These are phyloP conservation scores for Bucorvus abyssinicus DNA, from an alignment of 2,797 vertebrate species.

Conservation along the genomic window DNA sequence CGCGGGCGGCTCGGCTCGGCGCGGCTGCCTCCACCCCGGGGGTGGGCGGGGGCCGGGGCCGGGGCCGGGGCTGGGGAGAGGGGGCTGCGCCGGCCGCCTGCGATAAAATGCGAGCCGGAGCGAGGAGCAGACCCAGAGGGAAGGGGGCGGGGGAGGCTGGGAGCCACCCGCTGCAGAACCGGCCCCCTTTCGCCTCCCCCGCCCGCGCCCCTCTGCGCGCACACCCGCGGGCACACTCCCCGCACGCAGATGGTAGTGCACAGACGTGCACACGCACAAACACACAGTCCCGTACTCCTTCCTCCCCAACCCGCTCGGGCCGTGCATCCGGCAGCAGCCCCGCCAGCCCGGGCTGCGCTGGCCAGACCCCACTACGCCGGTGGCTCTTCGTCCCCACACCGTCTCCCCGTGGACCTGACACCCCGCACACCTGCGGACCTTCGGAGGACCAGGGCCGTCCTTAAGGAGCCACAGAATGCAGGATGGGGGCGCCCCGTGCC, in stretches of 20 bases:
- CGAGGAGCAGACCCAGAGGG: constrained; percentile 38
- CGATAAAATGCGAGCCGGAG: constrained; percentile 38
- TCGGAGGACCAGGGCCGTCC: not conserved
- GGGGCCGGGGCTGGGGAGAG: not conserved
- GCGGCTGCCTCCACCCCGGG: constrained; percentile 20
- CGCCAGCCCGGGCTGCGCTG: not conserved
- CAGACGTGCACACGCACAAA: not conserved
- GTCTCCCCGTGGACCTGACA: not conserved
- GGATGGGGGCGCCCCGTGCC: not conserved
- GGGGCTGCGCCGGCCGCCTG: constrained; percentile 30
- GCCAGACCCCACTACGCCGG: not conserved
- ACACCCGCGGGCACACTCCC: not conserved
- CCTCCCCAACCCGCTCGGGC: not conserved
- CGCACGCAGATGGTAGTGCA: not conserved
- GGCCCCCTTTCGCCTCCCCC: constrained; percentile 49
- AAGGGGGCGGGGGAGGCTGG: constrained; percentile 59
- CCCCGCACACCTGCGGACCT: not conserved
- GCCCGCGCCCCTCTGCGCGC: constrained; percentile 32
- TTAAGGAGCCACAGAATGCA: not conserved
- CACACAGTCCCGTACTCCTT: not conserved
- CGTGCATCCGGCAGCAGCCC: not conserved
- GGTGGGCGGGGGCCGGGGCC: constrained; percentile 13
- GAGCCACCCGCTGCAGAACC: constrained; percentile 59
- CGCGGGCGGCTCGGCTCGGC: not conserved
- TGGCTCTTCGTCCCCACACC: not conserved